Base-by-base conservation (phyloP, 2,888 invertebrate species). In the Spisula subtruncata region DNA sequence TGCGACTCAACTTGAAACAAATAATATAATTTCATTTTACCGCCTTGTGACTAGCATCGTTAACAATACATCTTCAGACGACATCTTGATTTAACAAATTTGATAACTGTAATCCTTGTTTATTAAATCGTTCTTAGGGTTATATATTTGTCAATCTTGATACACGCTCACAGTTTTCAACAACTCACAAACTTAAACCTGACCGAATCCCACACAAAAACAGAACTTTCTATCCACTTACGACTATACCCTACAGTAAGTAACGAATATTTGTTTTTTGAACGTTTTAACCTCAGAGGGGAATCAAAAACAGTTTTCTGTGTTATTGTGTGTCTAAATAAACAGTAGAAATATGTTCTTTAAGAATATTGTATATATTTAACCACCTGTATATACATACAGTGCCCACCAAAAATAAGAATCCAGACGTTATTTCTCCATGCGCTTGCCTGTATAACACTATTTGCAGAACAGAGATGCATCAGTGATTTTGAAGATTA, bases 41-140 rank as follows among this genome's bases (percentile, higher is more conserved):
- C 60, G 60, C 25, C 60, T 66, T 25, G 60, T 10, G 0, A 66
- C 60, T 66, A 66, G 25, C 60, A 66, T 66, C 10, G 60, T 66
- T 66, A 66, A 66, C 60, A 66, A 4, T 25, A 66, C 25, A 25
- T 66, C 60, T 25, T 66, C 60, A 66, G 60, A 66, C 60, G 60
- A 25, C 60, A 66, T 66, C 25, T 12, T 66, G 25, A 66, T 12
- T 25, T 8, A 25, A 25, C 25, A 25, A 66, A 4, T 66, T n/a
- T 0, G 25, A n/a, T 25, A 25, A 66, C 5, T 56, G 56, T 20
- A 18, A 56, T 25, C 60, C 25, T 66, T 66, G 25, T 6, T 25
- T 25, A 25, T 66, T n/a, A 0, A 66, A 66, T 25, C 60, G 60
- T 20, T 41, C 5, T 51, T 0, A 25, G 0, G 0, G 25, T 66